A percentile compares a stretch with the other conserved stretches of the same genome.
Evolutionary conservation across 2,113 vertebrate species (phyloP).

Genomic region (Paralichthys olivaceus): DNA sequence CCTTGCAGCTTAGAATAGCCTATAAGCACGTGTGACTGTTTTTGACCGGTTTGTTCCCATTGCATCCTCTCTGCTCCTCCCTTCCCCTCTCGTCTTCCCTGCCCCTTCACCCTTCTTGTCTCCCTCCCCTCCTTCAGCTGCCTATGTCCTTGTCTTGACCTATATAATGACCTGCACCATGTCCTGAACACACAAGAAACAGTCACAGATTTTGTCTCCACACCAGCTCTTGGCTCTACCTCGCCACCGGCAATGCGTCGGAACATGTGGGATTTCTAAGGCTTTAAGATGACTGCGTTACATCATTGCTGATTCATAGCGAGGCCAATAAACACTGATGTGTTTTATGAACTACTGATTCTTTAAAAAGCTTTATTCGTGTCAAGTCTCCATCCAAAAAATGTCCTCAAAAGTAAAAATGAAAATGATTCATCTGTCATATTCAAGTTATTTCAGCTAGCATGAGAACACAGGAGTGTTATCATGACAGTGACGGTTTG

Average conservation of each 20-base stretch:
- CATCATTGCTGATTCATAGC: conserved; percentile 30
- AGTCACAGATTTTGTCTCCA: conserved; percentile 30
- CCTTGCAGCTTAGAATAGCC: no score
- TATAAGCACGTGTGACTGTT: background rate
- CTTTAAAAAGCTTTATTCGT: conserved; percentile 19
- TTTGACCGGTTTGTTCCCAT: conserved; percentile 17
- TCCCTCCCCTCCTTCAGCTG: conserved; percentile 38
- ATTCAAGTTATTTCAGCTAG: conserved; percentile 9
- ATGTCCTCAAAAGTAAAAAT: conserved; percentile 1
- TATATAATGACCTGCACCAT: conserved; percentile 62
- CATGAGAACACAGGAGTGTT: conserved; percentile 25
- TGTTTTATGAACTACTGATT: conserved; percentile 2
- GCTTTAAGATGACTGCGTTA: conserved; percentile 41
- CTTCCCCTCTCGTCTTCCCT: background rate
- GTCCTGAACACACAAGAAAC: conserved; percentile 49
- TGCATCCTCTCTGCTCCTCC: conserved; percentile 20
- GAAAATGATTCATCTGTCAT: conserved; percentile 18
- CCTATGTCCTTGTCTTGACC: conserved; percentile 66
- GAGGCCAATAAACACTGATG: conserved; percentile 5
- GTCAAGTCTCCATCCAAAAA: conserved; percentile 19
- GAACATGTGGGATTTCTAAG: conserved; percentile 15
- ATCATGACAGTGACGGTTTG: conserved; percentile 13
- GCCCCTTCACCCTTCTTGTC: conserved; percentile 5
- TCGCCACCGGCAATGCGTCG: conserved; percentile 21
- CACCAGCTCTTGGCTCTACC: conserved; percentile 5